phyloP scores from a whole-genome alignment of 23 tunicate species.

The Halocynthia roretzi region DNA sequence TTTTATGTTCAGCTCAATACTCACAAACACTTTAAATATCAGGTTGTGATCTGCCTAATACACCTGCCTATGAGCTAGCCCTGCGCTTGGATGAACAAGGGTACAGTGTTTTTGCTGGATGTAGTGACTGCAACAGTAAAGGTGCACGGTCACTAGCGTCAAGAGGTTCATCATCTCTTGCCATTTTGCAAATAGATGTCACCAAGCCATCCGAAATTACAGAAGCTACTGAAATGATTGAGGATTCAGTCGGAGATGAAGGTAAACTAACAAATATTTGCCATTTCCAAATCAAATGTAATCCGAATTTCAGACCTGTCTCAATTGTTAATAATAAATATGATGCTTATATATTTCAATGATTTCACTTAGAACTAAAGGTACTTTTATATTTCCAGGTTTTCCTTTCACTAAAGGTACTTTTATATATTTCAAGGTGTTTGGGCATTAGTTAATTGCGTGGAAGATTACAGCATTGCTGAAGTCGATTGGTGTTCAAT shows the following conservation, averaged over 20 bases:
- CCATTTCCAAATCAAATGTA: no score
- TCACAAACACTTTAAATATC: background rate
- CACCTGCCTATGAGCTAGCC: constrained; percentile 89
- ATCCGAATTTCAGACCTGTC: no score
- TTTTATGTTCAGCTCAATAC: background rate
- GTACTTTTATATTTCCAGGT: no score
- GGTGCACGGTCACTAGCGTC: constrained; percentile 93
- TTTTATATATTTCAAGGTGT: constrained; percentile 32
- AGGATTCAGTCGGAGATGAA: constrained; percentile 89
- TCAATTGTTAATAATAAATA: no score
- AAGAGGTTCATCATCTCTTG: constrained; percentile 74
- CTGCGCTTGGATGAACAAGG: constrained; percentile 86
- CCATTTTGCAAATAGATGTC: constrained; percentile 84
- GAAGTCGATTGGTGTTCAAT: constrained; percentile 90
- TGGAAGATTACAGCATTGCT: constrained; percentile 78
- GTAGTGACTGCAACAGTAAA: constrained; percentile 83
- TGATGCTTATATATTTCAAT: no score
- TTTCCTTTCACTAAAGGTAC: no score
- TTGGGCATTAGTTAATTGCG: constrained; percentile 92
- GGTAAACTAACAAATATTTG: constrained; percentile 23
- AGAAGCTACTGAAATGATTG: constrained; percentile 70
- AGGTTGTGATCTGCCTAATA: constrained; percentile 81
- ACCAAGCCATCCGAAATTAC: constrained; percentile 74
- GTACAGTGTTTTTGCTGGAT: constrained; percentile 87
- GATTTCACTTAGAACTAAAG: no score